These are phyloP conservation scores for Podarcis cretensis DNA, from an alignment of 2,113 vertebrate genomes.

Conservation along the genomic window DNA sequence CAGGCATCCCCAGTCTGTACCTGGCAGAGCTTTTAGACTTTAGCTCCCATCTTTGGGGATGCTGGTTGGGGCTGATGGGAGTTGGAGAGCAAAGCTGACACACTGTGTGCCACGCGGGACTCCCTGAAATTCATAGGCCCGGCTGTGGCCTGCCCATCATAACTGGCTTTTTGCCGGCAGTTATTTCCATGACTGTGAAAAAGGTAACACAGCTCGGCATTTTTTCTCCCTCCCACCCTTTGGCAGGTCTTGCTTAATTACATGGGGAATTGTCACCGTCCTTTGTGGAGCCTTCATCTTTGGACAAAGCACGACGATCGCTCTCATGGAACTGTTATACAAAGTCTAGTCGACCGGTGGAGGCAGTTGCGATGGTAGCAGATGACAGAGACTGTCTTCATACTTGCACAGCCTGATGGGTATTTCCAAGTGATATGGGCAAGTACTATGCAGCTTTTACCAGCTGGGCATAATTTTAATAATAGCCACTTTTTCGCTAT, in stretches of 20 bases:
- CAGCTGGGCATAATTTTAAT: neutral
- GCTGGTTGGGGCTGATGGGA: no score
- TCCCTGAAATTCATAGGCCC: no score
- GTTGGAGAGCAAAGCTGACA: no score
- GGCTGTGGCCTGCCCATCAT: no score
- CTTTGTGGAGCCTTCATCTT: constrained; percentile 90
- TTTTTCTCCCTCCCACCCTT: neutral
- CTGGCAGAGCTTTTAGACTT: no score
- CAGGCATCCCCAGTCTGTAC: neutral
- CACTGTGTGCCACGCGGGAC: no score
- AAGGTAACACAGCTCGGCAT: no score
- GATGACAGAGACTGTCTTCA: neutral
- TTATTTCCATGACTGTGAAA: no score
- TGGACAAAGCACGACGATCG: constrained; percentile 89
- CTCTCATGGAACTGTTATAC: constrained; percentile 82
- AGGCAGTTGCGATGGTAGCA: no score
- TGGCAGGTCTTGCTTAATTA: constrained; percentile 79
- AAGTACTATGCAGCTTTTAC: neutral
- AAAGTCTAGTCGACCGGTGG: constrained; percentile 63
- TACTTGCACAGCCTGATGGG: neutral
- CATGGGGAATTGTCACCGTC: constrained; percentile 86
- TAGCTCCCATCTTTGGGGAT: no score
- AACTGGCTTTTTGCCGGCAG: no score
- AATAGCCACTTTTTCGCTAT: neutral
- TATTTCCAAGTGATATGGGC: neutral